Conservation (phyloP, 35 echinoderm and acorn worm genomes). For the Strongylocentrotus purpuratus region DNA sequence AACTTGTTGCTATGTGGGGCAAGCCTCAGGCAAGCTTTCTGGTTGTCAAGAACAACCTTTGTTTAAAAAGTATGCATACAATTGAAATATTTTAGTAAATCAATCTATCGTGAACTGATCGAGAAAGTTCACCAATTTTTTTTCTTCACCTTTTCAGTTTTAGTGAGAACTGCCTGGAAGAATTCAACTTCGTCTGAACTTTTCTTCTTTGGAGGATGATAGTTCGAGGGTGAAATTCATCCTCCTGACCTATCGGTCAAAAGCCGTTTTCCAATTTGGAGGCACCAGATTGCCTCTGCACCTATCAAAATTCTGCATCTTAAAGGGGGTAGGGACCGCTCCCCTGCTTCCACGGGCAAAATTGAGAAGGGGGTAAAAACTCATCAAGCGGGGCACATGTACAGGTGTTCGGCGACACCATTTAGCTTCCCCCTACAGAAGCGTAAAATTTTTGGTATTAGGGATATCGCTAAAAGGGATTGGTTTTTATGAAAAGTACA, state of each 20-base stretch:
- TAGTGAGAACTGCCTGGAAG: not conserved
- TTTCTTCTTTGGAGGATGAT: not conserved
- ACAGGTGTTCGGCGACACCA: not conserved
- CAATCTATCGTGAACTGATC: too few relatives aligned
- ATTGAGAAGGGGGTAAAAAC: not conserved
- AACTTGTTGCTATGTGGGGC: too few relatives aligned
- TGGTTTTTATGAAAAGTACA: not conserved
- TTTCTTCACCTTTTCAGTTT: too few relatives aligned
- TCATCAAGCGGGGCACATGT: not conserved
- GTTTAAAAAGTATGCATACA: too few relatives aligned
- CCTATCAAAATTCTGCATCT: not conserved
- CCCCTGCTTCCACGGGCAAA: not conserved
- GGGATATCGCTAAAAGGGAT: not conserved
- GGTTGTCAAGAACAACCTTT: too few relatives aligned
- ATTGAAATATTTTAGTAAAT: too few relatives aligned
- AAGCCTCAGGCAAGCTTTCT: too few relatives aligned
- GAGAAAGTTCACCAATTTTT: too few relatives aligned
- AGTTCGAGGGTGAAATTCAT: not conserved
- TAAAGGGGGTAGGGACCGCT: not conserved
- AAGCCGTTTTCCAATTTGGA: not conserved
- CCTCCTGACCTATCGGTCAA: not conserved
- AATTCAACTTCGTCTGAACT: not conserved
- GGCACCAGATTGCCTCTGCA: not conserved
- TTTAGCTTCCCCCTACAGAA: not conserved
- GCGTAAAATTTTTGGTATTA: not conserved